Evolutionary conservation across 2,888 invertebrate species (phyloP).

Genomic region (Piscicola geometra): DNA sequence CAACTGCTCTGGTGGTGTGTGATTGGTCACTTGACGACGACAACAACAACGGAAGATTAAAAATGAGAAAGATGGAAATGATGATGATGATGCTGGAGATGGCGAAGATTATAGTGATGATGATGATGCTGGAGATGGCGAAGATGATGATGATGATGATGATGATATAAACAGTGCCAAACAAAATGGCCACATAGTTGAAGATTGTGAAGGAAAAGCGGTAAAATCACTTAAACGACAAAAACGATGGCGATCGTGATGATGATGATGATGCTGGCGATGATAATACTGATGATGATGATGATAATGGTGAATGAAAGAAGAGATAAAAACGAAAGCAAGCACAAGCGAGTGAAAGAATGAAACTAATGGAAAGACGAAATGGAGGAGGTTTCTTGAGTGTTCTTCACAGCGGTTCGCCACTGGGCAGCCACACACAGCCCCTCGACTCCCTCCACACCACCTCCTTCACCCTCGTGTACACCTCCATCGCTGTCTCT

Average conservation of each 20-base stretch:
- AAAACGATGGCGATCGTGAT: neutral
- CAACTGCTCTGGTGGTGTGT: too few species aligned
- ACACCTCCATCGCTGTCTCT: slow-evolving; percentile 94
- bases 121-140: neutral
- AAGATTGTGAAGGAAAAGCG: neutral
- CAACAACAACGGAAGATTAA: slow-evolving; percentile 1
- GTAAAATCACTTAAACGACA: neutral
- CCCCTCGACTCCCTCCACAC: slow-evolving; percentile 91
- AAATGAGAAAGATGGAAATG: neutral
- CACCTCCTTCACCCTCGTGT: slow-evolving; percentile 86
- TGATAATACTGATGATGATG: too few species aligned
- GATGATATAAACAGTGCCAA: neutral
- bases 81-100: neutral
- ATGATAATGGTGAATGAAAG: too few species aligned
- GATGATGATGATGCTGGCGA: too few species aligned
- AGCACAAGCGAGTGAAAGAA: too few species aligned
- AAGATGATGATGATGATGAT: neutral
- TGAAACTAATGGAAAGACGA: too few species aligned
- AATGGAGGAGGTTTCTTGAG: too few species aligned
- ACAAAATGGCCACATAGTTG: neutral
- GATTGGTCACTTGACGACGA: too few species aligned
- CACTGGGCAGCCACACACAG: slow-evolving; percentile 92
- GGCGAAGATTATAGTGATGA: neutral
- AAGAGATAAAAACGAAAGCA: too few species aligned
- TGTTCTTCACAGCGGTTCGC: slow-evolving; percentile 62